These are phyloP conservation scores for Macrobrachium rosenbergii DNA, from an alignment of 1,140 invertebrate genomes.

Conservation along the genomic window DNA sequence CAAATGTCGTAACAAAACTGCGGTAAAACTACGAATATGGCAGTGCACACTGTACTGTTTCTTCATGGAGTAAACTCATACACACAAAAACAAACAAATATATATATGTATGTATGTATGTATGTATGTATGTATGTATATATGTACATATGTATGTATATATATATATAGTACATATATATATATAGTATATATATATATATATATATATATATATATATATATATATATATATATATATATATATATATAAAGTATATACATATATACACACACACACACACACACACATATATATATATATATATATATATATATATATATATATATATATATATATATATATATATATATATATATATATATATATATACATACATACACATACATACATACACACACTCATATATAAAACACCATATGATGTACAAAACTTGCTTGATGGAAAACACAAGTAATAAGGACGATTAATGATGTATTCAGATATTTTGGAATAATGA, in stretches of 20 bases:
- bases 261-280: background rate
- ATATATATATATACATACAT: background rate
- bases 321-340: background rate
- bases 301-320: background rate
- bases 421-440: no score
- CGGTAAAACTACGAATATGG: no score
- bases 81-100: background rate
- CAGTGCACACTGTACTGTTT: no score
- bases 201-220: background rate
- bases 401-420: no score
- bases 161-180: background rate
- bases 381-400: background rate
- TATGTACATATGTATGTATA: conserved; percentile 2
- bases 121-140: conserved; percentile 2
- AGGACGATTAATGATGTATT: no score
- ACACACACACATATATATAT: background rate
- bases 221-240: background rate
- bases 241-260: background rate
- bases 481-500: no score
- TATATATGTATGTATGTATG: background rate
- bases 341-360: background rate
- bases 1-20: no score
- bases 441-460: no score
- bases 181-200: background rate
- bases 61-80: no score